Base-by-base conservation (phyloP, 2,888 invertebrate species). In the Microctonus hyperodae region DNA sequence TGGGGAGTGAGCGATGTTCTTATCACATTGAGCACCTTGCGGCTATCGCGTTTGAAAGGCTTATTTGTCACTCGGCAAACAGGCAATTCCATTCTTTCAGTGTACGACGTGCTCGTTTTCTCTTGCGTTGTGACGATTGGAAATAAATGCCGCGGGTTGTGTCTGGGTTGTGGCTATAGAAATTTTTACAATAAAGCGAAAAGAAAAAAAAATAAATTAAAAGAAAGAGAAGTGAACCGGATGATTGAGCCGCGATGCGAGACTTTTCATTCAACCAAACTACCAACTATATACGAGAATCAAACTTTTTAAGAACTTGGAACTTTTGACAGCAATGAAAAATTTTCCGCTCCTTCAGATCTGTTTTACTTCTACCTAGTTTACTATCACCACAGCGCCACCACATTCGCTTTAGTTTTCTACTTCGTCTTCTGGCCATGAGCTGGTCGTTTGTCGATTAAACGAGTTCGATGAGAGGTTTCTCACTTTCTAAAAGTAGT, bases 251-350 rank as follows among this genome's bases (percentile, higher is more conserved):
- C 40, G 57, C 63, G 25, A 55, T 66, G 69, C 68, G 69, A 72
- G 76, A 76, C 76, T 77, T 75, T 72, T 72, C 74, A 75, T 76
- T 76, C 76, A 74, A 67, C 55, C 56, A 57, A 65, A 58, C 76
- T 77, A 68, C 75, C 76, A 68, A 67, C 71, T 69, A n/a, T n/a
- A n/a, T n/a, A 70, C 44, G 48, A 71, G 74, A 76, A 77, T 78
- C 75, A 76, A 78, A 78, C 74, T 77, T n/a, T n/a, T 78, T 75
- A 72, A 69, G 72, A 68, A 73, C 70, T 74, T 65, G 76, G 75
- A 82, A 82, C 73, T 75, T 78, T 75, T 77, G 77, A 72, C 76
- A 74, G 63, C 75, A 75, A 74, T 77, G 78, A 71, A 73, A 74
- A 73, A 76, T 78, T 71, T 73, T 73, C 71, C 69, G 44, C 73